Evolutionary conservation across 2,888 invertebrate species (phyloP).

Genomic region (Barypeithes pellucidus): DNA sequence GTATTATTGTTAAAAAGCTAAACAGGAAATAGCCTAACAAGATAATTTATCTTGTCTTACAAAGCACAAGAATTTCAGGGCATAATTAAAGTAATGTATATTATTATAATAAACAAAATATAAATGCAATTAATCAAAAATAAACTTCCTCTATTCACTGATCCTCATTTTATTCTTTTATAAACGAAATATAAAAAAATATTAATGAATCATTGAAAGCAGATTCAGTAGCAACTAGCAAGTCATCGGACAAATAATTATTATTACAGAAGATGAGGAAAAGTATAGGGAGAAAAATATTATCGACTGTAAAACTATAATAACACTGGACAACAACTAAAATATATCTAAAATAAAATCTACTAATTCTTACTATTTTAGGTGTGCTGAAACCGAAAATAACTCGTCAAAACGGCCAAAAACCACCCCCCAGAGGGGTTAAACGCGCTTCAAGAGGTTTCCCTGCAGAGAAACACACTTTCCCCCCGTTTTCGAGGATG

Average conservation of each 20-base stretch:
- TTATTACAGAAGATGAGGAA: slow-evolving; percentile 11
- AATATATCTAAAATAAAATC: too few relatives aligned
- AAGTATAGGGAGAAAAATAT: background rate
- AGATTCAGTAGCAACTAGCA: slow-evolving; percentile 40
- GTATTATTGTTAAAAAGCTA: too few relatives aligned
- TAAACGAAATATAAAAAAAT: slow-evolving; percentile 24
- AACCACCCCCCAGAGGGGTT: too few relatives aligned
- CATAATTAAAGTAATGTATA: slow-evolving; percentile 28
- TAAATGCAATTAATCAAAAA: slow-evolving; percentile 20
- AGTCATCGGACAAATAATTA: slow-evolving; percentile 50
- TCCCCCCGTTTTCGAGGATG: too few relatives aligned
- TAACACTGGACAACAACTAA: too few relatives aligned
- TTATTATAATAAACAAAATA: slow-evolving; percentile 17
- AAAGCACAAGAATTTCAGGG: slow-evolving; percentile 1
- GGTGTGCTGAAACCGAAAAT: too few relatives aligned
- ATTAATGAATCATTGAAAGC: slow-evolving; percentile 38
- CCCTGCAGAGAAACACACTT: too few relatives aligned
- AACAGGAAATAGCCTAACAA: slow-evolving; percentile 16
- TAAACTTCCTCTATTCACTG: slow-evolving; percentile 8
- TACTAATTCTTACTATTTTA: too few relatives aligned
- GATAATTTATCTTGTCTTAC: background rate
- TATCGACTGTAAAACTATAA: too few relatives aligned
- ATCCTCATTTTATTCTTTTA: slow-evolving; percentile 4
- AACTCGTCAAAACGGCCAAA: too few relatives aligned
- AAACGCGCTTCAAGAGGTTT: too few relatives aligned